Conservation (phyloP, 1,140 invertebrate genomes). For the Musca vetustissima region DNA sequence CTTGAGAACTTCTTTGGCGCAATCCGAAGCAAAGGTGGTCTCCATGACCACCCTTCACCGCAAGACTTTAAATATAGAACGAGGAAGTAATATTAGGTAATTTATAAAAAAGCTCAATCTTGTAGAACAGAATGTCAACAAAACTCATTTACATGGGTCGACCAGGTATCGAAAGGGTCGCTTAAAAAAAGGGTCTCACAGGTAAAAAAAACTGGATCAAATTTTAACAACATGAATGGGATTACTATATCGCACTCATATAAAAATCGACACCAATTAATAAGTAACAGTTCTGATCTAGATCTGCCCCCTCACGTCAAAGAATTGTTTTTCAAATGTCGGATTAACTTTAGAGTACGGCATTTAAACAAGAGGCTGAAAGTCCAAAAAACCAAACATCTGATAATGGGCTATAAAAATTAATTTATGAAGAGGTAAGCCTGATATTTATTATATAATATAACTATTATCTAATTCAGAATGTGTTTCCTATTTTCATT, state of each 20-base stretch:
- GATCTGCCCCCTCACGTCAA: neutral
- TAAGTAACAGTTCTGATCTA: neutral
- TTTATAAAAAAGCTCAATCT: conserved; percentile 8
- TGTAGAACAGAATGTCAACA: neutral
- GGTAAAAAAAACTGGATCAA: neutral
- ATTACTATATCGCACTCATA: neutral
- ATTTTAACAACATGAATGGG: conserved; percentile 2
- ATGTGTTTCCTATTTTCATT: too few species aligned
- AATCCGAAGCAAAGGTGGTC: conserved; percentile 37
- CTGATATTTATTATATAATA: too few species aligned
- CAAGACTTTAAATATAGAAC: conserved; percentile 38
- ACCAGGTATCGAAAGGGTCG: neutral
- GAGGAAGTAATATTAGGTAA: neutral
- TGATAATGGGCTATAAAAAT: neutral
- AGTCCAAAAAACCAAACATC: neutral
- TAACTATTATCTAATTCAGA: too few species aligned
- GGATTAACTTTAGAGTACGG: neutral
- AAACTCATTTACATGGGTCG: neutral
- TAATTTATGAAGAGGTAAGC: too few species aligned
- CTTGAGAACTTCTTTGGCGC: conserved; percentile 43
- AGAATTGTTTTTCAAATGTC: conserved; percentile 4
- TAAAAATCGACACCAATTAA: too few species aligned
- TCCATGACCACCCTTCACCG: conserved; percentile 35
- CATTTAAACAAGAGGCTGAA: neutral
- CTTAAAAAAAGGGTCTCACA: neutral